Evolutionary conservation across 2,888 invertebrate genomes (phyloP), one percentile per base, ranked within the genome.

Genomic region (Cephus spinipes): DNA sequence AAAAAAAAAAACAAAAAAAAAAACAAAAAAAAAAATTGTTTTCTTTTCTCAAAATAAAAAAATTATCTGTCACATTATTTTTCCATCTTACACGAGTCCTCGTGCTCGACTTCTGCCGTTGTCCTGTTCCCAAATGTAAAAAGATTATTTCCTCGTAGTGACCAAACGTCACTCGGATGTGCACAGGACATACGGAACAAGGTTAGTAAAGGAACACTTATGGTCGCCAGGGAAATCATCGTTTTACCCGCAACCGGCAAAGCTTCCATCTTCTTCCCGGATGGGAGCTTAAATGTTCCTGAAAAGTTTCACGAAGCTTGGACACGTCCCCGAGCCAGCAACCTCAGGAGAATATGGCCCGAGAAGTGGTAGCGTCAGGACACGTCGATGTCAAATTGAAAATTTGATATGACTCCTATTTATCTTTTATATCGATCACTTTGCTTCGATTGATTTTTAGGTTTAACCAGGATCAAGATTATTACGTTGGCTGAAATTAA

Each of bases 141-240:
- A 40, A 55, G 55, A 23, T 55, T 23, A 55, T 55, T 55, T 23
- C 23, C 55, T 55, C 23, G 0, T 23, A 55, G 55, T 55, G 55
- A 23, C 55, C 55, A 55, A 23, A 15, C 40, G 55, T 55, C 55
- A 55, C 23, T 3, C 55, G 55, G 55, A 55, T 9, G 55, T 15
- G 23, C 55, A 55, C 55, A 23, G 55, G 23, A 55, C 55, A 55
- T 9, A 55, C 55, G 55, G 55, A 55, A 55, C 55, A 55, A 55
- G 55, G 55, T 55, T 55, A 55, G 55, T 23, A 55, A 55, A 55
- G 55, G 55, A 55, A 83, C 82, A 82, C 80, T 83, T 84, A 83
- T 82, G 82, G 81, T 83, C 85, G 82, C 85, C 79, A 83, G 85
- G 84, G 84, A 85, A 86, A 86, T 85, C 85, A 84, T 80, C 79